These are phyloP conservation scores for Scleropages formosus DNA, from an alignment of 2,797 vertebrate species.

Conservation along the genomic window DNA sequence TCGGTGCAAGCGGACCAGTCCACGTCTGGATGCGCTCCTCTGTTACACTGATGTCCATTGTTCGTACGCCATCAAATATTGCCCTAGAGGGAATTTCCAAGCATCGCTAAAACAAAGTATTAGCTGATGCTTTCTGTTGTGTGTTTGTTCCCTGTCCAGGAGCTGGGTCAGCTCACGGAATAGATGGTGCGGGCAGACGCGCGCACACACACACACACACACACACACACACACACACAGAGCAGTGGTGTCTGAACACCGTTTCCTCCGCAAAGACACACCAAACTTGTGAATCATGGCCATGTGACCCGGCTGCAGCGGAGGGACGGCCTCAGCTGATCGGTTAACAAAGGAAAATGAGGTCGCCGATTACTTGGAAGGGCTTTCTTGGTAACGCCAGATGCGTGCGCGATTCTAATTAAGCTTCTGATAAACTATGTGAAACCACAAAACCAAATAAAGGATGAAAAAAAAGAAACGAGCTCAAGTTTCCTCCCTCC, in stretches of 20 bases:
- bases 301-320: neutral
- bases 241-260: neutral
- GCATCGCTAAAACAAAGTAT: too few relatives aligned
- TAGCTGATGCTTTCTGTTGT: too few relatives aligned
- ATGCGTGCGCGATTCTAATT: constrained; percentile 16
- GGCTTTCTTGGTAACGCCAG: constrained; percentile 18
- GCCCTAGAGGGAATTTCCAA: too few relatives aligned
- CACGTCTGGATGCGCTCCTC: too few relatives aligned
- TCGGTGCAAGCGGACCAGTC: too few relatives aligned
- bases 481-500: constrained; percentile 6
- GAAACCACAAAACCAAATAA: constrained; percentile 26
- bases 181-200: neutral
- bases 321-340: neutral
- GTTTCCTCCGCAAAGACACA: constrained; percentile 19
- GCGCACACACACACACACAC: neutral
- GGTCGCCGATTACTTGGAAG: constrained; percentile 16
- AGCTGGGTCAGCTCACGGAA: too few relatives aligned
- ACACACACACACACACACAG: neutral
- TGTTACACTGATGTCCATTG: too few relatives aligned
- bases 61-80: too few relatives aligned
- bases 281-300: constrained; percentile 18
- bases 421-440: constrained; percentile 27
- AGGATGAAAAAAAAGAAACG: constrained; percentile 16
- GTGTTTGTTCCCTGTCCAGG: too few relatives aligned
- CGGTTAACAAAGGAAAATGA: neutral